Evolutionary conservation across 2,888 invertebrate genomes (phyloP).

Genomic region (Stictocephala bisonia): DNA sequence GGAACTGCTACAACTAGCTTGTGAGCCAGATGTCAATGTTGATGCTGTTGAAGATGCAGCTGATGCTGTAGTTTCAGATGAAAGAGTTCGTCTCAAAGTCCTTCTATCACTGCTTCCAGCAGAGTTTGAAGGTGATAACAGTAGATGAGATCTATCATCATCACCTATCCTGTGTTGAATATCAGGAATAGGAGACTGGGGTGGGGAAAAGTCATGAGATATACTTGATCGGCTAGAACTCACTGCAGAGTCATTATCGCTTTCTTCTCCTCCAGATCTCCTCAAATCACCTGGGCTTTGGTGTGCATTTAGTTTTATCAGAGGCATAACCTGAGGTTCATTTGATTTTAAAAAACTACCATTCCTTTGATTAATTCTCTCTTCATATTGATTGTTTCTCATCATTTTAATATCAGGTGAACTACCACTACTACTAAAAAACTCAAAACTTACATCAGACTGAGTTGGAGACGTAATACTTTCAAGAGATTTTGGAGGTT

Average conservation of each 20-base stretch:
- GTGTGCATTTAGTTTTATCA: conserved; percentile 42
- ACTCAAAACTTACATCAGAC: conserved; percentile 71
- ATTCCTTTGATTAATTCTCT: conserved; percentile 29
- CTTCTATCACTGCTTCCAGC: conserved; percentile 52
- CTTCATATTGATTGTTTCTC: conserved; percentile 25
- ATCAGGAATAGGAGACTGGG: conserved; percentile 76
- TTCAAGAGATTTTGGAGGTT: conserved; percentile 68
- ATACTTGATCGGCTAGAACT: conserved; percentile 85
- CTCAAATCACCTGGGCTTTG: conserved; percentile 55
- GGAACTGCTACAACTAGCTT: conserved; percentile 66
- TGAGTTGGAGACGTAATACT: conserved; percentile 70
- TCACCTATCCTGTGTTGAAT: conserved; percentile 66
- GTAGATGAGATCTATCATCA: conserved; percentile 60
- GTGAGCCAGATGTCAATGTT: conserved; percentile 79
- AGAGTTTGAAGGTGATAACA: conserved; percentile 44
- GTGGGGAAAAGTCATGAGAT: conserved; percentile 80
- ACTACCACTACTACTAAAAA: conserved; percentile 56
- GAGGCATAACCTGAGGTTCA: conserved; percentile 39
- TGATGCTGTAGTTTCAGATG: conserved; percentile 79
- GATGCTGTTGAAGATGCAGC: conserved; percentile 71
- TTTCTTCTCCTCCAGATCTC: conserved; percentile 71
- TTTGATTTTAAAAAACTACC: conserved; percentile 9
- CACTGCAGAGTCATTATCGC: conserved; percentile 90
- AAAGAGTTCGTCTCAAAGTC: conserved; percentile 73
- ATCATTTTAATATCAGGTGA: conserved; percentile 53